Evolutionary conservation across 2,888 invertebrate genomes (phyloP).

Genomic region (Ophonus ardosiacus): DNA sequence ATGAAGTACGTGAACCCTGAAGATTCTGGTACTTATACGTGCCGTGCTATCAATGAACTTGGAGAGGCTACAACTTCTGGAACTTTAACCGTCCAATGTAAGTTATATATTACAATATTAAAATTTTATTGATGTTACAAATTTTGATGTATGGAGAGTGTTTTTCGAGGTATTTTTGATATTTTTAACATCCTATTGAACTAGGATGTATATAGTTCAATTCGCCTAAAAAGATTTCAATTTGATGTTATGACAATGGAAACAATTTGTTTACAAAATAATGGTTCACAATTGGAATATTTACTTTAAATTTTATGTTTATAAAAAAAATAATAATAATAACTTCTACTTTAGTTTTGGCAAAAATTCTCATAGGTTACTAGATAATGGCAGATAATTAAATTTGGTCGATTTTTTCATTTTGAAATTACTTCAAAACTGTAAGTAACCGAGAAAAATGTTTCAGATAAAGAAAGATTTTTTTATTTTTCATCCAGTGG

Average conservation of each 20-base stretch:
- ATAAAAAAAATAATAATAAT: no score
- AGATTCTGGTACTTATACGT: slow-evolving; percentile 97
- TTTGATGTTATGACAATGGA: no score
- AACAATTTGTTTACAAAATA: not conserved
- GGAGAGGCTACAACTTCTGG: slow-evolving; percentile 98
- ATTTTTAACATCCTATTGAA: slow-evolving; percentile 9
- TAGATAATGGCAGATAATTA: no score
- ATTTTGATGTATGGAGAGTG: slow-evolving; percentile 2
- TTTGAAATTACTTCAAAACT: no score
- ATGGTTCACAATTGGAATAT: no score
- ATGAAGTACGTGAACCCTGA: slow-evolving; percentile 97
- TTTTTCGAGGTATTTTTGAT: not conserved
- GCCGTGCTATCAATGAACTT: slow-evolving; percentile 93
- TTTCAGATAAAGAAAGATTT: no score
- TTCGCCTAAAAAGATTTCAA: not conserved
- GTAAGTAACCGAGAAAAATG: no score
- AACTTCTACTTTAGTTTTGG: no score
- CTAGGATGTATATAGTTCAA: not conserved
- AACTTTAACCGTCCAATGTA: slow-evolving; percentile 91
- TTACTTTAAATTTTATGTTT: no score
- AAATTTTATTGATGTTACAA: not conserved
- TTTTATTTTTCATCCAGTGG: no score
- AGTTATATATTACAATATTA: slow-evolving; percentile 72
- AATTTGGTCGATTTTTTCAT: no score
- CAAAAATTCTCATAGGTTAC: no score